phyloP scores from a whole-genome alignment of 2,888 invertebrate genomes.

The Phalera bucephala region DNA sequence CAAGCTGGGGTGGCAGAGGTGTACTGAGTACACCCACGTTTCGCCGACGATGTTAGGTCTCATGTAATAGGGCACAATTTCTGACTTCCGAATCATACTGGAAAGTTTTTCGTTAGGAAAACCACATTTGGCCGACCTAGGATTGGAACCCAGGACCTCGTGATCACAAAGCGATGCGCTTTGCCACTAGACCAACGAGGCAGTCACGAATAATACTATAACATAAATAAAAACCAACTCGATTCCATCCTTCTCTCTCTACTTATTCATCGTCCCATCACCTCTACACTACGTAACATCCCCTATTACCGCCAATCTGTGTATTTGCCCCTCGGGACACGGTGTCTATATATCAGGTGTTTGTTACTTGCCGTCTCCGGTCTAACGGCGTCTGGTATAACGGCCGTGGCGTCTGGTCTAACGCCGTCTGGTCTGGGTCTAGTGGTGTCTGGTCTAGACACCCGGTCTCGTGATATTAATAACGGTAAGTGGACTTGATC shows the following conservation, averaged over 20 bases:
- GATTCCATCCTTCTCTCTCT: conserved; percentile 7
- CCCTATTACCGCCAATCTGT: conserved; percentile 19
- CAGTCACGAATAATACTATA: no score
- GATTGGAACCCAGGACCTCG: no score
- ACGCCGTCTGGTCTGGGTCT: conserved; percentile 6
- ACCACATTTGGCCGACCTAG: no score
- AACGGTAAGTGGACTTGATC: conserved; percentile 11
- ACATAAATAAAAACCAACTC: no score
- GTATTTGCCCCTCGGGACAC: conserved; percentile 16
- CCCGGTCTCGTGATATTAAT: conserved; percentile 16
- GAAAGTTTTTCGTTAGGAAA: no score
- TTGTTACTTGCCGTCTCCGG: conserved; percentile 4
- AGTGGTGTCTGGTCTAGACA: conserved; percentile 6
- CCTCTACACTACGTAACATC: conserved; percentile 2
- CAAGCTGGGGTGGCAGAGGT: no score
- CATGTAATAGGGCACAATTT: no score
- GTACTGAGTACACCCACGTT: no score
- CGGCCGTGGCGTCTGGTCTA: conserved; percentile 3
- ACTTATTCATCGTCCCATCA: neutral
- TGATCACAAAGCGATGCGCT: no score
- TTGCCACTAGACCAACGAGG: no score
- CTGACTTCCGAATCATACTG: no score
- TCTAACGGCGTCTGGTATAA: conserved; percentile 11
- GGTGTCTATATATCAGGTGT: conserved; percentile 9
- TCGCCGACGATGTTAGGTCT: no score